phyloP scores from a whole-genome alignment of 2,888 invertebrate species.

The Brachylomia viminalis region DNA sequence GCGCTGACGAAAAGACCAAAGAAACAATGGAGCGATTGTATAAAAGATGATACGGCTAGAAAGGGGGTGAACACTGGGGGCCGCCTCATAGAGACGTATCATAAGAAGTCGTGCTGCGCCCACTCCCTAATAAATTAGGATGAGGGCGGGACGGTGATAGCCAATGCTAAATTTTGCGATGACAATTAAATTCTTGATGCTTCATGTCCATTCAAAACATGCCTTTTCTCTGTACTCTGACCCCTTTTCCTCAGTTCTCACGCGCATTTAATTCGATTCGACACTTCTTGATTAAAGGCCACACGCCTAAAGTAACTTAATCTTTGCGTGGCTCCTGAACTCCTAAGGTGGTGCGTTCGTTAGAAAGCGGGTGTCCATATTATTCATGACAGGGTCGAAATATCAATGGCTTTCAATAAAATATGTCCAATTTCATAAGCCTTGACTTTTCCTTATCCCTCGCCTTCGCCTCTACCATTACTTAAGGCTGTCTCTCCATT shows the following conservation, averaged over 20 bases:
- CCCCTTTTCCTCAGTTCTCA: slow-evolving; percentile 13
- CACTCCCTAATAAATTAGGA: too few species aligned
- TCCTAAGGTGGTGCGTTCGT: slow-evolving; percentile 32
- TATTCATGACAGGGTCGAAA: slow-evolving; percentile 48
- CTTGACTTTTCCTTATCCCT: slow-evolving; percentile 17
- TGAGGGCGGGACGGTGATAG: not conserved
- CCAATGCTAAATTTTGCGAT: not conserved
- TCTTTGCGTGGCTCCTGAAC: slow-evolving; percentile 53
- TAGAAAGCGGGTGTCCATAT: slow-evolving; percentile 42
- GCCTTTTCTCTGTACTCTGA: not conserved
- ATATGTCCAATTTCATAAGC: slow-evolving; percentile 30
- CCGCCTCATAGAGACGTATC: not conserved
- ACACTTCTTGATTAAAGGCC: slow-evolving; percentile 43
- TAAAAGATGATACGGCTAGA: not conserved
- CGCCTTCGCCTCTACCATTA: not conserved
- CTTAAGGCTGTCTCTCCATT: not conserved
- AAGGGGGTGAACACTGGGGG: not conserved
- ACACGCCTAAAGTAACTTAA: slow-evolving; percentile 45
- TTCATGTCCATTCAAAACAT: not conserved
- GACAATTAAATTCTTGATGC: too few species aligned
- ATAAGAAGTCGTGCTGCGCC: not conserved
- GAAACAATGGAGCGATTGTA: not conserved
- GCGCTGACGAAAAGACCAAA: not conserved
- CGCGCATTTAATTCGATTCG: slow-evolving; percentile 14
- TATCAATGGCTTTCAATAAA: slow-evolving; percentile 40